phyloP scores from a whole-genome alignment of 53 echinoderm and acorn worm species.

The Arbacia lixula region DNA sequence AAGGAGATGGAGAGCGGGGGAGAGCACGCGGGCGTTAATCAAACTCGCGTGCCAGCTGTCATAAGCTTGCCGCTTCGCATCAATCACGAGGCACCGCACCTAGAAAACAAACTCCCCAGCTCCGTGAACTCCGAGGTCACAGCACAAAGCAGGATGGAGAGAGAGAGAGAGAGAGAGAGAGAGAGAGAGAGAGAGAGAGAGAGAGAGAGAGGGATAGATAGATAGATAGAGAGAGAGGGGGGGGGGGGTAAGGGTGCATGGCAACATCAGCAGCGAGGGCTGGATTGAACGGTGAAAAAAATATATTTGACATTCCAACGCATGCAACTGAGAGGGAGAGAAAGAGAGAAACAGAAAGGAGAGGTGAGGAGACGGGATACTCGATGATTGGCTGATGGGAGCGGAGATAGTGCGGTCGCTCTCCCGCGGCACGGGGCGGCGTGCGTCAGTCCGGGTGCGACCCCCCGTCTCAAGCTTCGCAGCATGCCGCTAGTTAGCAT shows the following conservation, averaged over 20 bases:
- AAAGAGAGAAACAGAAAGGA: not conserved
- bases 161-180: not conserved
- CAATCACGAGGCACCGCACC: slow-evolving; percentile 56
- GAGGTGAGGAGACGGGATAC: not conserved
- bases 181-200: slow-evolving; percentile 1
- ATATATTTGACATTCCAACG: slow-evolving; percentile 45
- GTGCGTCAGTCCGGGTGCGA: slow-evolving; percentile 19
- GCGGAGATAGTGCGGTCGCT: slow-evolving; percentile 21
- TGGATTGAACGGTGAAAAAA: no score
- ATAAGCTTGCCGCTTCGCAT: slow-evolving; percentile 31
- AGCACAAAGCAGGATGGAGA: slow-evolving; percentile 6
- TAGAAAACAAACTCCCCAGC: slow-evolving; percentile 55
- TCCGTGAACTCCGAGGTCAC: slow-evolving; percentile 7
- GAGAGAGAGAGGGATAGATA: not conserved
- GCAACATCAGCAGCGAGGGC: slow-evolving; percentile 19
- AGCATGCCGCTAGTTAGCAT: slow-evolving; percentile 2
- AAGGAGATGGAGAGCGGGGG: not conserved
- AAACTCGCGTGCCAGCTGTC: slow-evolving; percentile 61
- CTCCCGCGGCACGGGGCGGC: slow-evolving; percentile 27
- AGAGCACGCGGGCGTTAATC: slow-evolving; percentile 24
- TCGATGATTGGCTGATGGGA: slow-evolving; percentile 16
- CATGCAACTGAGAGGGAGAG: not conserved
- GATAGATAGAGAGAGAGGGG: not conserved
- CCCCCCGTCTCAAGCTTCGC: slow-evolving; percentile 21
- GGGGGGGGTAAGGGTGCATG: not conserved